phyloP scores from a whole-genome alignment of 2,888 invertebrate species.

The Piscicola geometra region DNA sequence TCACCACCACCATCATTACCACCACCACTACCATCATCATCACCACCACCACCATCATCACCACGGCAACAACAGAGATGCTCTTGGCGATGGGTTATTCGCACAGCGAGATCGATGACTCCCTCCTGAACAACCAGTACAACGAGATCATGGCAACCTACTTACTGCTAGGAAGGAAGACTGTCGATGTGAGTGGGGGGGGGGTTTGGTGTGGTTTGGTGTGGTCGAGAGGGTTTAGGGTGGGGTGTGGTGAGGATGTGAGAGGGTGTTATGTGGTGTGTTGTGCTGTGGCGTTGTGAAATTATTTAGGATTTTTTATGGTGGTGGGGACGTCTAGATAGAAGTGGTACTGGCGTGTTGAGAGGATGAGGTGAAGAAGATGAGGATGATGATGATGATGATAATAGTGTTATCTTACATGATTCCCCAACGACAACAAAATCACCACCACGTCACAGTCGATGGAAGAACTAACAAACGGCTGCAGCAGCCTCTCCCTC shows the following conservation, averaged over 20 bases:
- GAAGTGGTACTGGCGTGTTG: neutral
- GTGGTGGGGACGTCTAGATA: too few relatives aligned
- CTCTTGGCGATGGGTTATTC: slow-evolving; percentile 93
- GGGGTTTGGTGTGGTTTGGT: neutral
- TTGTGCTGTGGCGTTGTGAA: too few relatives aligned
- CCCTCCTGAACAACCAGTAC: slow-evolving; percentile 90
- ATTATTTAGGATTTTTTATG: too few relatives aligned
- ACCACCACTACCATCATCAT: neutral
- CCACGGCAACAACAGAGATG: too few relatives aligned
- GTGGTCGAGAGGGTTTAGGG: neutral
- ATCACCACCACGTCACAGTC: too few relatives aligned
- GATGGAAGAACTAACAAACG: slow-evolving; percentile 90
- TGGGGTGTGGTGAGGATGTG: neutral
- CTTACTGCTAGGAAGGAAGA: slow-evolving; percentile 67
- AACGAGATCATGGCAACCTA: slow-evolving; percentile 99
- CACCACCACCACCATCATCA: neutral
- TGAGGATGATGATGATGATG: too few relatives aligned
- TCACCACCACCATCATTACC: neutral
- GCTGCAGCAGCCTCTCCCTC: slow-evolving; percentile 85
- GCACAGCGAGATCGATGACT: slow-evolving; percentile 90
- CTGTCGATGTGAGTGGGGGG: slow-evolving; percentile 36
- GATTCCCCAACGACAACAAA: too few relatives aligned
- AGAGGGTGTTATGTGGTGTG: neutral
- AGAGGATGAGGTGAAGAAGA: neutral
- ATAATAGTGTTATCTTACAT: too few relatives aligned